Evolutionary conservation across 2,113 vertebrate genomes (phyloP).

Genomic region (Rhinolophus ferrumequinum): DNA sequence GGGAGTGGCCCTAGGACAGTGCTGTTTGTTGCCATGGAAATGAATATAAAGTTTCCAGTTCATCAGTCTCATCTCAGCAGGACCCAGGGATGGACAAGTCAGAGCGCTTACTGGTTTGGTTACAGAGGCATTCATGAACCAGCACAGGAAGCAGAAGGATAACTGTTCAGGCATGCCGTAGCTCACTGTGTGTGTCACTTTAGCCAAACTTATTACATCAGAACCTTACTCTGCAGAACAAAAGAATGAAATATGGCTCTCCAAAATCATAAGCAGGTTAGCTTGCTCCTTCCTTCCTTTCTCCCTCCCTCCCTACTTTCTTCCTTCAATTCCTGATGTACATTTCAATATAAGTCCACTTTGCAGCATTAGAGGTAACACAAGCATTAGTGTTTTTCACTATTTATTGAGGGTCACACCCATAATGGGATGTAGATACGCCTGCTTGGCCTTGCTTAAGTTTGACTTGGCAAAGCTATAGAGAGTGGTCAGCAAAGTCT

Average conservation of each 20-base stretch:
- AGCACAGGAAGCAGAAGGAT: not conserved
- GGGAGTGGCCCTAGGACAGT: conserved; percentile 56
- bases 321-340: not conserved
- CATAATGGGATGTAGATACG: not conserved
- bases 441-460: not conserved
- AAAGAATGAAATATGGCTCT: not conserved
- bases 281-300: not conserved
- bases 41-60: conserved; percentile 50
- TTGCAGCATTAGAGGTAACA: not conserved
- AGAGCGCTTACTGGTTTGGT: conserved; percentile 41
- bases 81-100: conserved; percentile 34
- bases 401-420: not conserved
- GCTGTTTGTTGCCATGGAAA: conserved; percentile 70
- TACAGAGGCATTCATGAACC: conserved; percentile 9
- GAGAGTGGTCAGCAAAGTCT: not conserved
- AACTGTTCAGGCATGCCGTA: conserved; percentile 47
- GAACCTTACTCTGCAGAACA: not conserved
- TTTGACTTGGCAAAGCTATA: not conserved
- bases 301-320: not conserved
- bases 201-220: not conserved
- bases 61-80: conserved; percentile 56
- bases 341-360: not conserved
- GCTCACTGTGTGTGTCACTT: not conserved
- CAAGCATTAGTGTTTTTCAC: not conserved
- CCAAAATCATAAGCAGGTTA: not conserved